Base-by-base conservation (phyloP, 2,797 vertebrate genomes). In the Catharus ustulatus region DNA sequence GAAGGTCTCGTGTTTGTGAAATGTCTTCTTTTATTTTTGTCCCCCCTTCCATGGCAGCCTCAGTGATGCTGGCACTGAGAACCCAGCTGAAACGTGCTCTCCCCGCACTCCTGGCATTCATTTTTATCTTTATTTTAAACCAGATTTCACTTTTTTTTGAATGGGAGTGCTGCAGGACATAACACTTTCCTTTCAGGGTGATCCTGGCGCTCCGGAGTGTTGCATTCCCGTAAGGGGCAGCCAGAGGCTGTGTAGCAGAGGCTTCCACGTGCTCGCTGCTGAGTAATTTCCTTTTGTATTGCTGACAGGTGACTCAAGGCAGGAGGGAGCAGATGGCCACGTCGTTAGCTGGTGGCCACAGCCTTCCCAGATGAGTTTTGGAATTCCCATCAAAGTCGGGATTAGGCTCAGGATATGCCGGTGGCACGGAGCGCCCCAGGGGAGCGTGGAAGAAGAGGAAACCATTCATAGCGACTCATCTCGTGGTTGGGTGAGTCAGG, bases 221-320 rank as follows among this genome's bases (percentile, higher is more conserved):
- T 64, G 69, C 54, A 14, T 94, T 93, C 93, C 92, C 23, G 4
- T 38, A 66, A 94, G 97, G 96, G 96, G 67, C 89, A 84, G 27
- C 11, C 11, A 94, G 88, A 87, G 93, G 64, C 94, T 92, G 80
- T 92, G 78, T 29, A 85, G 87, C 81, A 87, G 95, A 94, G 94
- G 74, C 89, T 93, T 96, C 97, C 96, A 84, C 91, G 89, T 94
- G 96, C 94, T 93, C 38, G 12, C 85, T 85, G 79, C 97, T 97
- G 95, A 97, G 96, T 96, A 97, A 98, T 96, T 97, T 97, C 97
- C 97, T 95, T 94, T 95, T 57, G 91, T 97, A 81, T 83, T 55
- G 64, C 90, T 96, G 97, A 96, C 97, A 98, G 97, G 97, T 98
- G 98, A 98, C 95, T 98, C 96, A 95, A 89, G 92, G 94, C 88